Conservation (phyloP, 2,797 vertebrate genomes). For the Acanthurus leucopareius region DNA sequence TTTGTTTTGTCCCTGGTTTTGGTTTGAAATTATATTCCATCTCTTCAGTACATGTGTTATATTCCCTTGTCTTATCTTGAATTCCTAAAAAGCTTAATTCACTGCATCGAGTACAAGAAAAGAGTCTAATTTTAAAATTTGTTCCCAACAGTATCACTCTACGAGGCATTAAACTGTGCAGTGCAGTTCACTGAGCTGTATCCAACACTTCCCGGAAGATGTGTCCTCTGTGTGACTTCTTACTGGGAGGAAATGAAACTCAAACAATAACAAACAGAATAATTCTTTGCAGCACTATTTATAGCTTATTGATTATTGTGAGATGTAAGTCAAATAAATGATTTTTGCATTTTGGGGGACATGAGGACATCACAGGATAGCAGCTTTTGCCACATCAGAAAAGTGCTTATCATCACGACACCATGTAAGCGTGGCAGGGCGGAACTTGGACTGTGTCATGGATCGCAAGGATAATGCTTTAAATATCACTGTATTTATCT, state of each 20-base stretch:
- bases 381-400: conserved; percentile 29
- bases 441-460: conserved; percentile 15
- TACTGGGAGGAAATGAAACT: conserved; percentile 57
- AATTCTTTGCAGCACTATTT: conserved; percentile 54
- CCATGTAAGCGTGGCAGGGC: conserved; percentile 27
- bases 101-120: conserved; percentile 21
- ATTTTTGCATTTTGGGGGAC: conserved; percentile 33
- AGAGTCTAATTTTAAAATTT: conserved; percentile 58
- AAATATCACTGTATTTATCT: too few species aligned
- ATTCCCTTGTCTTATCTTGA: conserved; percentile 35
- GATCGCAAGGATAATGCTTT: conserved; percentile 12
- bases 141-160: conserved; percentile 57
- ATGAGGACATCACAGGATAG: conserved; percentile 24
- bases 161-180: conserved; percentile 50
- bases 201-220: conserved; percentile 59
- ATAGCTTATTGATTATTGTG: conserved; percentile 49
- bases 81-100: conserved; percentile 53
- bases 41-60: conserved; percentile 6
- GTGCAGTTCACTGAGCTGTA: conserved; percentile 57
- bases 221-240: conserved; percentile 74
- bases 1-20: conserved; percentile 11
- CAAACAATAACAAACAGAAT: conserved; percentile 64
- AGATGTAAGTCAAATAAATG: conserved; percentile 57
- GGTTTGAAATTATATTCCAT: conserved; percentile 6
- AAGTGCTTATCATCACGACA: neutral